Conservation (phyloP, 2,797 vertebrate species). For the Carapus acus region DNA sequence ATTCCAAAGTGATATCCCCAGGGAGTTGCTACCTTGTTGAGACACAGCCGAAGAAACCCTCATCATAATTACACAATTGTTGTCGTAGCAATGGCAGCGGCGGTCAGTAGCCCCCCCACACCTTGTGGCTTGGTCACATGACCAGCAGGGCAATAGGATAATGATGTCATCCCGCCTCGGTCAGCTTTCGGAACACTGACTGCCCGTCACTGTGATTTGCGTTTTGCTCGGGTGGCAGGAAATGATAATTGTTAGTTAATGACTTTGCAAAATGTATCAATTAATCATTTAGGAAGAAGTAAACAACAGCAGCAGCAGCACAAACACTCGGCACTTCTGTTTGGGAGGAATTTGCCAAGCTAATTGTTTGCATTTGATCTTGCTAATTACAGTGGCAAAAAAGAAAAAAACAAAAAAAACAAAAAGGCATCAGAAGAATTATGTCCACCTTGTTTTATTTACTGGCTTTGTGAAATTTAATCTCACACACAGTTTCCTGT, state of each 20-base stretch:
- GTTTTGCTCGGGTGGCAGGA: slow-evolving; percentile 47
- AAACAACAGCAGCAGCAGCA: slow-evolving; percentile 24
- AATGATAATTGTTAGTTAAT: slow-evolving; percentile 49
- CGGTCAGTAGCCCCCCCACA: too few species aligned
- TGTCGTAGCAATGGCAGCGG: too few species aligned
- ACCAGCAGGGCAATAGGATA: neutral
- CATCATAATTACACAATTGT: slow-evolving; percentile 34
- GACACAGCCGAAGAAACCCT: slow-evolving; percentile 44
- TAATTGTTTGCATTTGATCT: slow-evolving; percentile 50
- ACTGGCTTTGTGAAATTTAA: slow-evolving; percentile 38
- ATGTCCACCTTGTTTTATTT: slow-evolving; percentile 46
- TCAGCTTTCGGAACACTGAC: slow-evolving; percentile 14
- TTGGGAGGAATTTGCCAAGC: slow-evolving; percentile 32
- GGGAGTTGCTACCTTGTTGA: slow-evolving; percentile 52
- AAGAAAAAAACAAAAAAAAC: slow-evolving; percentile 15
- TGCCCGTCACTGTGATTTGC: slow-evolving; percentile 46
- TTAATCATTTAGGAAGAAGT: slow-evolving; percentile 49
- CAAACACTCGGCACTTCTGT: slow-evolving; percentile 24
- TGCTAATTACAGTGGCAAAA: slow-evolving; percentile 52
- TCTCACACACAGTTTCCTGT: slow-evolving; percentile 11
- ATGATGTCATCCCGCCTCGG: slow-evolving; percentile 5
- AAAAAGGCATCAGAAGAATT: slow-evolving; percentile 23
- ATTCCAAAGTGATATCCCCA: slow-evolving; percentile 57
- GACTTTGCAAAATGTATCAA: slow-evolving; percentile 43
- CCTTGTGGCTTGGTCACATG: slow-evolving; percentile 1